These are phyloP conservation scores for Austrofundulus limnaeus DNA, from an alignment of 2,113 vertebrate genomes.

Conservation along the genomic window DNA sequence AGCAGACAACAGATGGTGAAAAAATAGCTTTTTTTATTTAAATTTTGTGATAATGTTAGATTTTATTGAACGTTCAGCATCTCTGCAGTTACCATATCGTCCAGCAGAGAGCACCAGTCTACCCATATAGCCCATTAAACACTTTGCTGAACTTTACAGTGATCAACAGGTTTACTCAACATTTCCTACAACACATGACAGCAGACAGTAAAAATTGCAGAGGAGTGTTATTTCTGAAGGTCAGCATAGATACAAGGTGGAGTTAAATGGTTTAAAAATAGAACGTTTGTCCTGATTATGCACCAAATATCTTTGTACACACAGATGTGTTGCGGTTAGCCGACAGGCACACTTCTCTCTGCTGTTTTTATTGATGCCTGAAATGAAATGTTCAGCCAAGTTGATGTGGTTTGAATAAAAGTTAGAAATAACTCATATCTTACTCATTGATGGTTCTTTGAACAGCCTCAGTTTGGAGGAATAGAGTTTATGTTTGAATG, in stretches of 20 bases:
- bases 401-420: too few relatives aligned
- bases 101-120: conserved; percentile 22
- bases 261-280: conserved; percentile 1
- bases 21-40: too few relatives aligned
- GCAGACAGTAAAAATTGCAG: neutral
- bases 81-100: neutral
- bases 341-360: neutral
- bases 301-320: neutral
- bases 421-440: too few relatives aligned
- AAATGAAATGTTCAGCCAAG: too few relatives aligned
- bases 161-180: neutral
- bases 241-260: neutral
- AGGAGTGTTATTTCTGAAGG: neutral
- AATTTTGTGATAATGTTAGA: neutral
- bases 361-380: neutral
- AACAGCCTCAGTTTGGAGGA: too few relatives aligned
- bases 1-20: neutral
- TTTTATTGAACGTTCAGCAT: neutral
- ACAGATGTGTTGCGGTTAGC: conserved; percentile 10
- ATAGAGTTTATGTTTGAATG: too few relatives aligned
- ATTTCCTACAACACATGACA: neutral
- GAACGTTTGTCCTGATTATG: neutral
- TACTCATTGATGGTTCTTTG: too few relatives aligned
- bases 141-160: neutral
- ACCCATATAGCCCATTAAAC: neutral